Conservation (phyloP, 2,888 invertebrate genomes). For the Drosophila mimica region DNA sequence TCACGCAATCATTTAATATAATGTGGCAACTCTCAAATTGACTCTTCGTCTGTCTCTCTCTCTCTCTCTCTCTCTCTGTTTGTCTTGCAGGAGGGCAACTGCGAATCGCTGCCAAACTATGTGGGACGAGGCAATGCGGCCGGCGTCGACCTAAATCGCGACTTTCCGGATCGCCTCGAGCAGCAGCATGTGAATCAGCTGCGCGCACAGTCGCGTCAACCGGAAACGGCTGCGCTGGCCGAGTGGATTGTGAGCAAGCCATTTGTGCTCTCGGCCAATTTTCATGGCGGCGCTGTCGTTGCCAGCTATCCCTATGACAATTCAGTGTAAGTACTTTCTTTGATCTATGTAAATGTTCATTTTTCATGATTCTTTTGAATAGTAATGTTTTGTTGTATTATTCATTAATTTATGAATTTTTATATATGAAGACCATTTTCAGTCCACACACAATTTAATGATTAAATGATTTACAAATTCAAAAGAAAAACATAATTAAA, state of each 20-base stretch:
- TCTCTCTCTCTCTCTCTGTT: constrained; percentile 4
- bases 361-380: background rate
- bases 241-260: constrained; percentile 94
- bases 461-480: background rate
- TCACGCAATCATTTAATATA: constrained; percentile 40
- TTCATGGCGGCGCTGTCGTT: constrained; percentile 98
- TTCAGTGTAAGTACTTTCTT: constrained; percentile 87
- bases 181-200: constrained; percentile 79
- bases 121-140: constrained; percentile 93
- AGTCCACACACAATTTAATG: background rate
- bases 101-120: constrained; percentile 89
- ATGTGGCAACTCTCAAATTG: constrained; percentile 24
- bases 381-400: background rate
- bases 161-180: constrained; percentile 96
- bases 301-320: constrained; percentile 99
- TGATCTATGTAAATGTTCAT: background rate
- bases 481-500: background rate
- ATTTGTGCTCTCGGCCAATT: constrained; percentile 96
- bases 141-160: constrained; percentile 93
- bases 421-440: background rate
- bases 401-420: background rate
- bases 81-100: constrained; percentile 90
- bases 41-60: constrained; percentile 7
- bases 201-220: constrained; percentile 88
- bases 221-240: constrained; percentile 95